Conservation (phyloP, 2,888 invertebrate species). For the Isotomurus palustris region DNA sequence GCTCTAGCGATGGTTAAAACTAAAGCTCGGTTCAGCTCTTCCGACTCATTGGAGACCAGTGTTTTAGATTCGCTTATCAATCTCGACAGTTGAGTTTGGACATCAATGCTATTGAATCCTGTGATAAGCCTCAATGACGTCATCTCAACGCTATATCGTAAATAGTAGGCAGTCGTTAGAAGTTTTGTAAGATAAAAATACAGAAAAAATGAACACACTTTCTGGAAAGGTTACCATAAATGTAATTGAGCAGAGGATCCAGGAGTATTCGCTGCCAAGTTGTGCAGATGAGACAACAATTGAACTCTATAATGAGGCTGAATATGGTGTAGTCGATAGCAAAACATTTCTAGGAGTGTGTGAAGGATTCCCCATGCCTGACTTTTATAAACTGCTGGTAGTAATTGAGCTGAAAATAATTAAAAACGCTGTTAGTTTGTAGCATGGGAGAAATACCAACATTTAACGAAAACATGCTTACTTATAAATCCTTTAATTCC, state of each 20-base stretch:
- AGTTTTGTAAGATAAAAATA: no score
- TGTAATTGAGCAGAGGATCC: conserved; percentile 93
- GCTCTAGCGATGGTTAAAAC: conserved; percentile 88
- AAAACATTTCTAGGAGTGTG: conserved; percentile 92
- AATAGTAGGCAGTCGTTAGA: no score
- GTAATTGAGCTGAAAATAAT: conserved; percentile 63
- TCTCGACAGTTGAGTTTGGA: conserved; percentile 86
- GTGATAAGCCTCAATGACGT: conserved; percentile 80
- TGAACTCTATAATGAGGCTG: conserved; percentile 94
- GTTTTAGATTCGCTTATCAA: conserved; percentile 89
- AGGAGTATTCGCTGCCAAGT: conserved; percentile 76
- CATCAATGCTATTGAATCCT: conserved; percentile 87
- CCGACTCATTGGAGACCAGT: conserved; percentile 86
- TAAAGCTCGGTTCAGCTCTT: conserved; percentile 88
- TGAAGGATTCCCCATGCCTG: conserved; percentile 95
- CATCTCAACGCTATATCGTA: conserved; percentile 73
- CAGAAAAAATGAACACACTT: no score
- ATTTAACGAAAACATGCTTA: conserved; percentile 52
- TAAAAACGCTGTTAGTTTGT: no score
- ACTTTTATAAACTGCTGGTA: conserved; percentile 85
- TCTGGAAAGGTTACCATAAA: conserved; percentile 62
- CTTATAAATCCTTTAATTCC: conserved; percentile 95
- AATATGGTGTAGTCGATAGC: conserved; percentile 91
- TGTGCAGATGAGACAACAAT: conserved; percentile 83
- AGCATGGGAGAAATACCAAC: not conserved